Conservation (phyloP, 1,140 invertebrate species). For the Drosophila bipectinata region DNA sequence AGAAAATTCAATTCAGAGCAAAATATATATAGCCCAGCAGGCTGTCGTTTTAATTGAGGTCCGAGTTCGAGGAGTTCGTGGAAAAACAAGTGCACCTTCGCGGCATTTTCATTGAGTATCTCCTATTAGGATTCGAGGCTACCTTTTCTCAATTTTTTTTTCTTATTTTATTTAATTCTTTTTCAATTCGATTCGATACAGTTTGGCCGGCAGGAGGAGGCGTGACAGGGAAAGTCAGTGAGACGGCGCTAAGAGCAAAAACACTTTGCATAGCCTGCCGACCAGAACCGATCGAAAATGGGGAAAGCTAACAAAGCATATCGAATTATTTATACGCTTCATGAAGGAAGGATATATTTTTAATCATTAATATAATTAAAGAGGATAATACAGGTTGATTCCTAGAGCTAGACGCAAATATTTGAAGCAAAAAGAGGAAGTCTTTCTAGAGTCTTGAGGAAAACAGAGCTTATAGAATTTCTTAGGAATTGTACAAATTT, state of each 20-base stretch:
- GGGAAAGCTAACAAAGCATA: slow-evolving; percentile 39
- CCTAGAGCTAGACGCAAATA: too few species aligned
- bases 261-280: slow-evolving; percentile 43
- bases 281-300: slow-evolving; percentile 35
- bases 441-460: too few species aligned
- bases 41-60: slow-evolving; percentile 72
- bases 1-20: slow-evolving; percentile 37
- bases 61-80: slow-evolving; percentile 13
- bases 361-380: too few species aligned
- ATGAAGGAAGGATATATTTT: too few species aligned
- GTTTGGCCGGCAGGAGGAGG: neutral
- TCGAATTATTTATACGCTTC: slow-evolving; percentile 28
- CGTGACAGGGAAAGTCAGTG: slow-evolving; percentile 26
- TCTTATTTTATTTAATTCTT: slow-evolving; percentile 13
- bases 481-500: too few species aligned
- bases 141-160: neutral
- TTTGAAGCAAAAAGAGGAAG: too few species aligned
- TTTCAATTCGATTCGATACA: slow-evolving; percentile 28
- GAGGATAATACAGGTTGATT: too few species aligned
- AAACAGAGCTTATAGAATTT: too few species aligned
- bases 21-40: slow-evolving; percentile 50
- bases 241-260: slow-evolving; percentile 45
- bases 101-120: slow-evolving; percentile 53
- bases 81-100: slow-evolving; percentile 51
- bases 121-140: neutral